These are phyloP conservation scores for Callinectes sapidus DNA, from an alignment of 2,888 invertebrate species.

Conservation along the genomic window DNA sequence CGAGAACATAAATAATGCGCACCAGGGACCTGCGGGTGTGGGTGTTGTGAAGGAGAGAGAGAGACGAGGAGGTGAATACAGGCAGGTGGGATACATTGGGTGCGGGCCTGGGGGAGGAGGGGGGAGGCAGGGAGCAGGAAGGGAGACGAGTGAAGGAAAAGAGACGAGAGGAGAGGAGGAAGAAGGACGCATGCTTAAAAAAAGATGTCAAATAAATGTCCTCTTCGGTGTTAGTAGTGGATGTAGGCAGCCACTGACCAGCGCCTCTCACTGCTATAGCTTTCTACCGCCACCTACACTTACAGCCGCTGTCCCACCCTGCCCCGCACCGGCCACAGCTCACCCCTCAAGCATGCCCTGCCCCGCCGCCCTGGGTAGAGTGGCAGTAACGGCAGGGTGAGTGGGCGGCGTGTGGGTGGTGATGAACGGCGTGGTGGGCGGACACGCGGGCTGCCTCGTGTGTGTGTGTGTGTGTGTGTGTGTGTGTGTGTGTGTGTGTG, in stretches of 20 bases:
- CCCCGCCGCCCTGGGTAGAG: neutral
- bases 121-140: neutral
- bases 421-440: constrained; percentile 46
- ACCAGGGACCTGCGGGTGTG: constrained; percentile 15
- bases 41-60: constrained; percentile 14
- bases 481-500: constrained; percentile 22
- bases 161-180: no score
- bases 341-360: constrained; percentile 6
- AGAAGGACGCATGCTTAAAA: no score
- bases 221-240: neutral
- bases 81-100: neutral
- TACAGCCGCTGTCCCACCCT: neutral
- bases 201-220: neutral
- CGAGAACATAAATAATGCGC: constrained; percentile 34
- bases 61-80: neutral
- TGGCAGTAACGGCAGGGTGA: neutral
- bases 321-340: neutral
- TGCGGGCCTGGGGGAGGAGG: no score
- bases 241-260: neutral
- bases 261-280: neutral
- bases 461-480: constrained; percentile 26
- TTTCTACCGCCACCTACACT: constrained; percentile 24
- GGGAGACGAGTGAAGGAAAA: neutral
- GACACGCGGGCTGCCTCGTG: neutral
- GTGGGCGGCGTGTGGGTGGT: constrained; percentile 46